Conservation (phyloP, 2,113 vertebrate species). For the Vulpes lagopus region DNA sequence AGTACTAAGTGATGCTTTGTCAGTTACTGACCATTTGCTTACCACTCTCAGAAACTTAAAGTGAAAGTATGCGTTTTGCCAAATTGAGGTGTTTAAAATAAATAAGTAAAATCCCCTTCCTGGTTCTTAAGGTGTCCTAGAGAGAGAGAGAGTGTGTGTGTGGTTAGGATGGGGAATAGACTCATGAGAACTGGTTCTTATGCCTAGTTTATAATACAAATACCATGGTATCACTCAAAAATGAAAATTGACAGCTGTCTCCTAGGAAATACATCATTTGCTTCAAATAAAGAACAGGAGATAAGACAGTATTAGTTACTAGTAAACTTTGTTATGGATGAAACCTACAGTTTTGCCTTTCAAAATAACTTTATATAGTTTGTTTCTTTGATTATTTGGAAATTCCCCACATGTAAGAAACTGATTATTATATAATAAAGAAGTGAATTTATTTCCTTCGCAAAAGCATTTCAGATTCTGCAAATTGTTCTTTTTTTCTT, state of each 20-base stretch:
- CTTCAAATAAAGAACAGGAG: constrained; percentile 52
- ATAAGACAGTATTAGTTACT: not conserved
- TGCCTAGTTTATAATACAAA: not conserved
- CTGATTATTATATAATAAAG: constrained; percentile 30
- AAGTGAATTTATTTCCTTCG: constrained; percentile 49
- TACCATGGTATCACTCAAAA: constrained; percentile 16
- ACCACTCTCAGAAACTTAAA: constrained; percentile 58
- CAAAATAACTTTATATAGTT: constrained; percentile 31
- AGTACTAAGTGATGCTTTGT: constrained; percentile 51
- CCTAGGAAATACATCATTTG: constrained; percentile 38
- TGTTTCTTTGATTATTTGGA: constrained; percentile 17
- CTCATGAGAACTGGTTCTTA: constrained; percentile 26
- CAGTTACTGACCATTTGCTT: constrained; percentile 42
- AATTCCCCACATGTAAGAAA: not conserved
- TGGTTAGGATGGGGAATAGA: not conserved
- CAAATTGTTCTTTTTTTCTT: not conserved
- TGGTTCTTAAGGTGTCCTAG: constrained; percentile 42
- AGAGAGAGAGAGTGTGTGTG: not conserved
- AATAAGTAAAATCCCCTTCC: constrained; percentile 51
- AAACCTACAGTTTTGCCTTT: constrained; percentile 43
- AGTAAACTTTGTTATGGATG: constrained; percentile 54
- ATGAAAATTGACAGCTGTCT: constrained; percentile 48
- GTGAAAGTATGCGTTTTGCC: constrained; percentile 76
- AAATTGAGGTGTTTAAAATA: constrained; percentile 67
- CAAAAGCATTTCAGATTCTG: constrained; percentile 29